Percentiles rank a stretch among this genome's conserved stretches.
Conservation (phyloP, 2,113 vertebrate species). For the Ochotona princeps region DNA sequence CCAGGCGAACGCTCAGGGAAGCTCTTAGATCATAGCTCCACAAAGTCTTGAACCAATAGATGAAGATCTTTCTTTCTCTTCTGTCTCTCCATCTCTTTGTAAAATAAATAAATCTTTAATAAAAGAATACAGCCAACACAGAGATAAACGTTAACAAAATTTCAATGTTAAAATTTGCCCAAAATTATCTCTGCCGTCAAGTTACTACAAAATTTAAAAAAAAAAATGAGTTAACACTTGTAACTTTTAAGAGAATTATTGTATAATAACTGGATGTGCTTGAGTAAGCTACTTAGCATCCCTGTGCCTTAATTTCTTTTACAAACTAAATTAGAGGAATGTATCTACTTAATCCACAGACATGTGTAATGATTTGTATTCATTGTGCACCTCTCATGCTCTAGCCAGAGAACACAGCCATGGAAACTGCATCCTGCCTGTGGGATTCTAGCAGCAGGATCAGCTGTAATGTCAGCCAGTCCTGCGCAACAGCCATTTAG, state of each 20-base stretch:
- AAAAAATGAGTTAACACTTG: background rate
- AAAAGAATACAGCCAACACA: background rate
- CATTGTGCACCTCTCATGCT: background rate
- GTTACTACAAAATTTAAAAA: background rate
- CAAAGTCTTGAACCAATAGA: too few species aligned
- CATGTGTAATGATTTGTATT: background rate
- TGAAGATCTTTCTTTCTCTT: too few species aligned
- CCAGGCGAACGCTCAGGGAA: too few species aligned
- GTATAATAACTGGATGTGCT: background rate
- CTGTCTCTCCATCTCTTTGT: too few species aligned
- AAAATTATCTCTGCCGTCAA: background rate
- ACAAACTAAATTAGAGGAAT: background rate
- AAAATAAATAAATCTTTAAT: too few species aligned
- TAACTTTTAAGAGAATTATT: background rate
- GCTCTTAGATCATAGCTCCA: too few species aligned
- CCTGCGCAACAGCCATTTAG: background rate
- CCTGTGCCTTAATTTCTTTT: background rate
- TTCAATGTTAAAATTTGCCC: background rate
- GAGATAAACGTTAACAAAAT: background rate
- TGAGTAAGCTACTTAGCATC: background rate
- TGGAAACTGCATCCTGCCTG: background rate
- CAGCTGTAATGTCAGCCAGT: background rate
- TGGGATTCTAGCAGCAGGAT: background rate
- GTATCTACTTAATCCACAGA: background rate
- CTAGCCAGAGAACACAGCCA: background rate